A percentile compares a stretch with the other conserved stretches of the same genome.
Evolutionary conservation across 1,140 invertebrate species (phyloP).

Genomic region (Drosophila simulans): DNA sequence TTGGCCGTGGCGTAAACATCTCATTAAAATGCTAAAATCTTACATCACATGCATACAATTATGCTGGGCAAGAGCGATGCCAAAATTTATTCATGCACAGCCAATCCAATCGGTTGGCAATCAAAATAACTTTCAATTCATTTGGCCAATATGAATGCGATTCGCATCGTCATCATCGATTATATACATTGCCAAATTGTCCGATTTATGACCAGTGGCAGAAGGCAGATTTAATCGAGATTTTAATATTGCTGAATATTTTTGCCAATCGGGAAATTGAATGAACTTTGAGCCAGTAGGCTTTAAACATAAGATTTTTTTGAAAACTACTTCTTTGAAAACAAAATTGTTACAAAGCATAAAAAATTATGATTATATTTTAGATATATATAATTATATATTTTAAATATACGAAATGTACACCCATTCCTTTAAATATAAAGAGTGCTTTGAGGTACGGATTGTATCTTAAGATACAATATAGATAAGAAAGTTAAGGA

Average conservation of each 20-base stretch:
- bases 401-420: too few relatives aligned
- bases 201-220: constrained; percentile 35
- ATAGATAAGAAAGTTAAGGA: too few relatives aligned
- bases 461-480: too few relatives aligned
- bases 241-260: neutral
- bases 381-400: too few relatives aligned
- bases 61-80: constrained; percentile 11
- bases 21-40: constrained; percentile 81
- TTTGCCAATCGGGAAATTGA: neutral
- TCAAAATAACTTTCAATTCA: constrained; percentile 68
- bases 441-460: too few relatives aligned
- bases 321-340: too few relatives aligned
- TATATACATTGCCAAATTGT: constrained; percentile 41
- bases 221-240: constrained; percentile 4
- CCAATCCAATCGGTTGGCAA: constrained; percentile 29
- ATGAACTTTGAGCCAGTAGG: neutral
- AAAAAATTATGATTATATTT: too few relatives aligned
- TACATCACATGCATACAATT: constrained; percentile 71
- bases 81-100: constrained; percentile 53
- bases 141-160: constrained; percentile 38
- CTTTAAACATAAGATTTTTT: too few relatives aligned
- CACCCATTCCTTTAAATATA: too few relatives aligned
- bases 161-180: constrained; percentile 7
- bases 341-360: too few relatives aligned
- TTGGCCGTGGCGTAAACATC: constrained; percentile 47